These are phyloP conservation scores for Bicyclus anynana DNA, from an alignment of 1,140 invertebrate genomes.

Conservation along the genomic window DNA sequence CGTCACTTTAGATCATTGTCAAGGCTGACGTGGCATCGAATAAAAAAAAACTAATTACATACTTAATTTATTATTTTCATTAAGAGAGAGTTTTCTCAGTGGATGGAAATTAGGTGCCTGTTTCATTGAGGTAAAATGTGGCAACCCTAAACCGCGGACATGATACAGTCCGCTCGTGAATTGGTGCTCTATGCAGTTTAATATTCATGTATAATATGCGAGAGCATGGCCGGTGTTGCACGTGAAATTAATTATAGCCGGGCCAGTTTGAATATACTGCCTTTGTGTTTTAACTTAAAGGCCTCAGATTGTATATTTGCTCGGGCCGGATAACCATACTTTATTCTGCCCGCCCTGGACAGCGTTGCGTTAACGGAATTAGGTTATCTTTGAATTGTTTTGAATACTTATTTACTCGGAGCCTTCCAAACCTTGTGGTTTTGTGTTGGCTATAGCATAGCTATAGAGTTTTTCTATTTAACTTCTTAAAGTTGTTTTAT, in stretches of 20 bases:
- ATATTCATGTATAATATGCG: conserved; percentile 67
- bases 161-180: conserved; percentile 3
- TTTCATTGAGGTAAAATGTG: neutral
- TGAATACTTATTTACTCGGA: no score
- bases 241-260: conserved; percentile 62
- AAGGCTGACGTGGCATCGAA: no score
- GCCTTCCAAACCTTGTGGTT: no score
- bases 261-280: conserved; percentile 22
- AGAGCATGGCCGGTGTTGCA: conserved; percentile 47
- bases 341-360: no score
- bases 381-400: neutral
- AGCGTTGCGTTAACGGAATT: neutral
- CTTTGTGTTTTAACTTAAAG: conserved; percentile 21
- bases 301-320: conserved; percentile 14
- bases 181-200: conserved; percentile 40
- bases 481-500: no score
- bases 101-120: neutral
- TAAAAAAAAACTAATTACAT: no score
- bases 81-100: no score
- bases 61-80: no score
- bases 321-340: neutral
- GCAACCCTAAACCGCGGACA: neutral
- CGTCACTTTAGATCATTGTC: no score
- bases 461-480: no score
- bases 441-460: no score